Base-by-base conservation (phyloP, 1,140 invertebrate genomes). In the Triops longicaudatus region DNA sequence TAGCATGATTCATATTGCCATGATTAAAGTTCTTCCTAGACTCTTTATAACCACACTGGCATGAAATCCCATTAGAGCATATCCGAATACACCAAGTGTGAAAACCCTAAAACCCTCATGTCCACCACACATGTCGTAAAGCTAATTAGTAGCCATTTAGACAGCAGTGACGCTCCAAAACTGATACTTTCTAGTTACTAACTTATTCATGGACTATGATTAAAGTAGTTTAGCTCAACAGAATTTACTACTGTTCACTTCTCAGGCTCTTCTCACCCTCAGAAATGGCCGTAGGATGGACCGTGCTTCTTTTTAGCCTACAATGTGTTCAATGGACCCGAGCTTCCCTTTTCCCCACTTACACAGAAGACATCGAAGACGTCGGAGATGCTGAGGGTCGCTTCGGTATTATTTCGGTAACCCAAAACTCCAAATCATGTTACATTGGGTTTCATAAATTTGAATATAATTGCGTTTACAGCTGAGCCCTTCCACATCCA, bases 321-420 rank as follows among this genome's bases (percentile, higher is more conserved):
- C 14, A n/a, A n/a, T 63, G 50, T 22, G 22, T 63, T 63, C 50
- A 63, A 12, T 63, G 50, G 50, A 63, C 50, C 14, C 50, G 17
- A 0, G 50, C 50, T 63, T 63, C 50, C 37, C 41, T 74, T 2
- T 77, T 77, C 27, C 72, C 76, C n/a, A 77, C 76, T 44, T 77
- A 73, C 72, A 11, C 14, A 9, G 76, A 77, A 28, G 76, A 77
- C 28, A 1, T 22, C 50, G 41, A 37, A 37, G 22, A 37, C 17
- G 4, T 77, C 17, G 76, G 72, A 44, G 76, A 77, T 22, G 42
- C 73, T 43, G 76, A 71, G n/a, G 50, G 50, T 63, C 71, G 76
- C 11, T 44, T 41, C 6, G 76, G 76, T 26, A 44, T 77, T 26
- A 74, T 77, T 77, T 77, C 76, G 71, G 76, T 77, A 77, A 73